Evolutionary conservation across 2,797 vertebrate genomes (phyloP).

Genomic region (Myripristis murdjan): DNA sequence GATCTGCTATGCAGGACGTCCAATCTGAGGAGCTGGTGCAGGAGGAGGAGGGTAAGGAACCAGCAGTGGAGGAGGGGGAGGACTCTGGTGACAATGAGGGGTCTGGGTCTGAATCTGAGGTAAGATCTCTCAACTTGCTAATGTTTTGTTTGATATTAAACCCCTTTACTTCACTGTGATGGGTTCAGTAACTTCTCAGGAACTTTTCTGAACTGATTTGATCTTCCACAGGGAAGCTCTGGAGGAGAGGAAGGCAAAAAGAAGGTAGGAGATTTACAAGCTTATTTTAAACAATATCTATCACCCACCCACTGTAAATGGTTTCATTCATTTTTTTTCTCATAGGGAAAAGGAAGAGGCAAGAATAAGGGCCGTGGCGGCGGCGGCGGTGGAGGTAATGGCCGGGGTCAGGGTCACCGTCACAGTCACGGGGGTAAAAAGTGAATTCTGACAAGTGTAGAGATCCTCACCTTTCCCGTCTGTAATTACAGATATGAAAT

Average conservation of each 20-base stretch:
- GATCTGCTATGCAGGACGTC: neutral
- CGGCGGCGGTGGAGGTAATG: neutral
- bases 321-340: neutral
- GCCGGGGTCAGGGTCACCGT: neutral
- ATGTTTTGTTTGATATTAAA: neutral
- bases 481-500: slow-evolving; percentile 5
- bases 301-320: neutral
- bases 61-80: too few species aligned
- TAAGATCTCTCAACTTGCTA: slow-evolving; percentile 9
- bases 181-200: neutral
- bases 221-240: slow-evolving; percentile 4
- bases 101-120: neutral
- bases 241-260: fast-evolving
- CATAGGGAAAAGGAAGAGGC: neutral
- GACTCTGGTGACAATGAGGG: neutral
- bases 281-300: neutral
- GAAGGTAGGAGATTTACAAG: neutral
- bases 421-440: neutral
- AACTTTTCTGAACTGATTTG: neutral
- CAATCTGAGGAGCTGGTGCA: neutral
- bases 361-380: neutral
- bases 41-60: fast-evolving
- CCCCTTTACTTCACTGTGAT: neutral
- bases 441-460: neutral
- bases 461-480: neutral